phyloP scores from a whole-genome alignment of 2,797 vertebrate species.

The Hafferia zeledoni region DNA sequence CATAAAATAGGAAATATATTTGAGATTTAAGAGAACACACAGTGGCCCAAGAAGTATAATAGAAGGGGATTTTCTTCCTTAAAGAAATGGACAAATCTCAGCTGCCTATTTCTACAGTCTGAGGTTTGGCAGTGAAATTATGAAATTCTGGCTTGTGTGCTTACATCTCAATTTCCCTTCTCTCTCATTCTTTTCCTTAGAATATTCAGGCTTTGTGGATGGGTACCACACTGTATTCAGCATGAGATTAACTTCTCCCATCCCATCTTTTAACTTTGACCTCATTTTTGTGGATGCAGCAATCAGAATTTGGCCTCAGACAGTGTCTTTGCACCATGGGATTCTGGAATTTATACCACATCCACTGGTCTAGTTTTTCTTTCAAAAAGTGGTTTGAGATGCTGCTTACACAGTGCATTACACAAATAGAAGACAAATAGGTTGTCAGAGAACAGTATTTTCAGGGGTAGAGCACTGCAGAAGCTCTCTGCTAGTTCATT shows the following conservation, averaged over 20 bases:
- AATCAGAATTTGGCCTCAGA: neutral
- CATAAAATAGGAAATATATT: neutral
- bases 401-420: neutral
- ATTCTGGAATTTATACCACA: conserved; percentile 13
- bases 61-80: neutral
- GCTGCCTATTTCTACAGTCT: neutral
- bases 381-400: neutral
- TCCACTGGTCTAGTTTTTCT: neutral
- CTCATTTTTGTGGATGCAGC: too few species aligned
- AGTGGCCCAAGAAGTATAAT: neutral
- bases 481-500: neutral
- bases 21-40: neutral
- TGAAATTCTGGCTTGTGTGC: neutral
- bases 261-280: neutral
- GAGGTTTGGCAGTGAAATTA: neutral
- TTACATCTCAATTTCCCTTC: neutral
- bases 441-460: neutral
- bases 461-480: neutral
- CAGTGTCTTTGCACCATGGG: neutral
- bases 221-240: neutral
- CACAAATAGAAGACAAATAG: neutral
- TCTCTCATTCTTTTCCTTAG: neutral
- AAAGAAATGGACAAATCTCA: neutral
- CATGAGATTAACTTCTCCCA: neutral
- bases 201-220: neutral